A percentile compares a stretch with the other conserved stretches of the same genome.
phyloP scores from a whole-genome alignment of 2,113 vertebrate genomes.

The Progne subis region DNA sequence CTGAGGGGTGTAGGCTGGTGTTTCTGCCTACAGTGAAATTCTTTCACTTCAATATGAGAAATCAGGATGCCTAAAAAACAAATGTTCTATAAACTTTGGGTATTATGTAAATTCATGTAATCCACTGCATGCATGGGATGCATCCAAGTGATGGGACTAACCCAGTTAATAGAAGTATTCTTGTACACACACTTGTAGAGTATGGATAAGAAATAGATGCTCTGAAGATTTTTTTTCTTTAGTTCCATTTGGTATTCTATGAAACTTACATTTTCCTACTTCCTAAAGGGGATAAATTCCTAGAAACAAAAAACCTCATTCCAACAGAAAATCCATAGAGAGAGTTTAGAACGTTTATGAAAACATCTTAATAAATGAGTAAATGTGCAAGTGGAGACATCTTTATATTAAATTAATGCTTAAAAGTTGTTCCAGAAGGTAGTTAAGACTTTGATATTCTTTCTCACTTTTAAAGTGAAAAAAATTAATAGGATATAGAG shows the following conservation, averaged over 20 bases:
- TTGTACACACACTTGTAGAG: not conserved
- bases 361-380: conserved; percentile 23
- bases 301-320: not conserved
- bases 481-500: not conserved
- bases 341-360: not conserved
- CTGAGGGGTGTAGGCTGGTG: not conserved
- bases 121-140: not conserved
- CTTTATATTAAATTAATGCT: conserved; percentile 32
- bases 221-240: not conserved
- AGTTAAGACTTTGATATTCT: not conserved
- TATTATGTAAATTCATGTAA: not conserved
- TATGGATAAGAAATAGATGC: not conserved
- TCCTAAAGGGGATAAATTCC: not conserved
- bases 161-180: not conserved
- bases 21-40: not conserved
- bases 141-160: not conserved
- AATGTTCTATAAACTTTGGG: not conserved
- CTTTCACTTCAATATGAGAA: not conserved
- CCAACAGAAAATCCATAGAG: not conserved
- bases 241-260: not conserved
- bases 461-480: not conserved
- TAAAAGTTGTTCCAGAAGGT: conserved; percentile 10
- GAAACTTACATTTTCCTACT: not conserved
- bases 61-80: not conserved
- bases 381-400: conserved; percentile 42